Base-by-base conservation (phyloP, 2,888 invertebrate species). In the Caenorhabditis sp. region DNA sequence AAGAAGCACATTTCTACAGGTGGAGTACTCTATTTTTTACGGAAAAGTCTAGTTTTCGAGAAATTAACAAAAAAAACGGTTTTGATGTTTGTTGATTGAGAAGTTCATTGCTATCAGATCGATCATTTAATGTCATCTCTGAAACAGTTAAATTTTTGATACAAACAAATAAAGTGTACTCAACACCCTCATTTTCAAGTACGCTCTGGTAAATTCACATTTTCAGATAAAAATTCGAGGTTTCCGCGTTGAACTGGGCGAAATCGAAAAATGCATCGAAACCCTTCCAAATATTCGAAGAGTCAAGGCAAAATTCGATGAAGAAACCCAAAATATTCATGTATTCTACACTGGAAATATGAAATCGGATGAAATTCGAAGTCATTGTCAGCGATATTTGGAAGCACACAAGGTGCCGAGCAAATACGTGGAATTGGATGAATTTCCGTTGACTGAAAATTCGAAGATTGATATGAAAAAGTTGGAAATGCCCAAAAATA, bases 381-480 rank as follows among this genome's bases (percentile, higher is more conserved):
- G 49, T 0, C 58, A 72, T 36, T 82, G 83, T 57, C 61, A 67
- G 26, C 8, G 25, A 14, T n/a, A n/a, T 14, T 66, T 87, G 14
- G 83, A 85, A 23, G 21, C 69, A 12, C 79, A 83, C 61, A 84
- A 82, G 71, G 61, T 85, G 31, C 87, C 87, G 0, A 63, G 69
- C 7, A 59, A 61, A 5, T 78, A 85, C 58, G 52, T 66, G 8
- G n/a, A 27, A 17, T 36, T 87, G 2, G 38, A 66, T 1, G 50
- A 62, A n/a, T 73, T 86, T 62, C 87, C 86, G 12, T 63, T 87
- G n/a, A 87, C 86, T n/a, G 10, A n/a, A 2, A 80, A 80, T 38
- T 67, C 76, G 38, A 80, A 80, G 68, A 67, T 77, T n/a, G 77
- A 80, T 63, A 66, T 52, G 36, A 17, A 31, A 12, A 56, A 56